Evolutionary conservation across 2,113 vertebrate species (phyloP).

Genomic region (Phalacrocorax pelagicus): DNA sequence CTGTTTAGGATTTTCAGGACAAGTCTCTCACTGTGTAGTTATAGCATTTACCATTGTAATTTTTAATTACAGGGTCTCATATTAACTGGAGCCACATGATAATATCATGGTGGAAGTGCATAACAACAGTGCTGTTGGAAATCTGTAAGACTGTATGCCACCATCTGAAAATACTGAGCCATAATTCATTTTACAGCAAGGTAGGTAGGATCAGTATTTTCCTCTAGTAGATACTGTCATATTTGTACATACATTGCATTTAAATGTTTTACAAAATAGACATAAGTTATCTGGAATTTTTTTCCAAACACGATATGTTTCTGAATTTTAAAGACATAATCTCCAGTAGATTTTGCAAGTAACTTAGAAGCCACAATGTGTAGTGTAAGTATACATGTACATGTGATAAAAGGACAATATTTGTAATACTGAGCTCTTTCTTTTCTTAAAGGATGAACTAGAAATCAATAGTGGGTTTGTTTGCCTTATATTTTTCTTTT

Average conservation of each 20-base stretch:
- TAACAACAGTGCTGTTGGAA: neutral
- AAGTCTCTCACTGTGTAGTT: slow-evolving; percentile 45
- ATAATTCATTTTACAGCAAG: neutral
- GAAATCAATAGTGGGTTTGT: neutral
- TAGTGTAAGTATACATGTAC: neutral
- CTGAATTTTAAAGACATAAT: neutral
- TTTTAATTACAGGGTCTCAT: slow-evolving; percentile 48
- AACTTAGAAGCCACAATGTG: neutral
- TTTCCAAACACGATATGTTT: neutral
- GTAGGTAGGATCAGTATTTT: neutral
- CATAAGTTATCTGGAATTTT: neutral
- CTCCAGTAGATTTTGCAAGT: neutral
- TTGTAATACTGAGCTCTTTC: neutral
- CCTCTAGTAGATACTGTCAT: neutral
- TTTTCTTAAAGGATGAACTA: neutral
- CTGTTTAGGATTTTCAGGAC: slow-evolving; percentile 59
- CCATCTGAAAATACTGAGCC: neutral
- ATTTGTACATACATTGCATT: neutral
- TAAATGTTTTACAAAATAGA: neutral
- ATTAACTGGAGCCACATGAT: slow-evolving; percentile 52
- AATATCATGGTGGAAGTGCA: neutral
- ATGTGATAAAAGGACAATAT: neutral
- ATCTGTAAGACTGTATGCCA: neutral
- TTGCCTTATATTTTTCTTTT: neutral
- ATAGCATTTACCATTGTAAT: slow-evolving; percentile 47